phyloP scores from a whole-genome alignment of 2,797 vertebrate genomes.

The Micropoecilia bifurca region DNA sequence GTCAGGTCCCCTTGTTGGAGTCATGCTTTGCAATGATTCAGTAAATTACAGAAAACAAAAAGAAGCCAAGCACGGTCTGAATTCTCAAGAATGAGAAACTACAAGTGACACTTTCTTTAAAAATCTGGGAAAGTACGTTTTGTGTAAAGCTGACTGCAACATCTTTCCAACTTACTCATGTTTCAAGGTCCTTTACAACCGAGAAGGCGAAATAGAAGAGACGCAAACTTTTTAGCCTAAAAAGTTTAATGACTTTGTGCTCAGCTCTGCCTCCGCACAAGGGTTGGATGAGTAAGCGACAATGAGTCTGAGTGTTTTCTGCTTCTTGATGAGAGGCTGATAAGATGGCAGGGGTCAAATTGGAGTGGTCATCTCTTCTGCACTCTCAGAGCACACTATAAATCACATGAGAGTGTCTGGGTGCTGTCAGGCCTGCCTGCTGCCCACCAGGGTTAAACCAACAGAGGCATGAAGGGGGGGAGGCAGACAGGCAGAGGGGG shows the following conservation, averaged over 20 bases:
- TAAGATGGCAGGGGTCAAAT: constrained; percentile 73
- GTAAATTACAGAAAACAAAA: neutral
- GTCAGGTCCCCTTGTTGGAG: neutral
- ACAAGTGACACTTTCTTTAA: neutral
- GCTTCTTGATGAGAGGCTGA: constrained; percentile 69
- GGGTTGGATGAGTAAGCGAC: constrained; percentile 51
- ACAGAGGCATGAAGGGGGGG: constrained; percentile 73
- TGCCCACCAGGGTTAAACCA: constrained; percentile 84
- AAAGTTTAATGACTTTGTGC: too few relatives aligned
- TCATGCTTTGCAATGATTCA: neutral
- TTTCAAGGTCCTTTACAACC: constrained; percentile 7
- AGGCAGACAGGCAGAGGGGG: constrained; percentile 67
- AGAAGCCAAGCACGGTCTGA: neutral
- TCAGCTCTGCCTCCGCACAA: neutral
- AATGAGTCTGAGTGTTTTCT: constrained; percentile 62
- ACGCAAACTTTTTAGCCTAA: neutral
- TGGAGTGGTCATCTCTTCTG: constrained; percentile 76
- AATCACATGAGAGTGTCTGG: constrained; percentile 78
- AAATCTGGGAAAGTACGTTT: neutral
- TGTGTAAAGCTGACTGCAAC: neutral
- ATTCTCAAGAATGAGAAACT: neutral
- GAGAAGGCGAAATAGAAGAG: neutral
- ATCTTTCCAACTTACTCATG: neutral
- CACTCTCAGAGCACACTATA: constrained; percentile 63
- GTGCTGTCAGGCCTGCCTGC: constrained; percentile 72